Evolutionary conservation across 2,888 invertebrate genomes (phyloP), one percentile per base, ranked within the genome.

Genomic region (Sphaerophoria rueppellii): DNA sequence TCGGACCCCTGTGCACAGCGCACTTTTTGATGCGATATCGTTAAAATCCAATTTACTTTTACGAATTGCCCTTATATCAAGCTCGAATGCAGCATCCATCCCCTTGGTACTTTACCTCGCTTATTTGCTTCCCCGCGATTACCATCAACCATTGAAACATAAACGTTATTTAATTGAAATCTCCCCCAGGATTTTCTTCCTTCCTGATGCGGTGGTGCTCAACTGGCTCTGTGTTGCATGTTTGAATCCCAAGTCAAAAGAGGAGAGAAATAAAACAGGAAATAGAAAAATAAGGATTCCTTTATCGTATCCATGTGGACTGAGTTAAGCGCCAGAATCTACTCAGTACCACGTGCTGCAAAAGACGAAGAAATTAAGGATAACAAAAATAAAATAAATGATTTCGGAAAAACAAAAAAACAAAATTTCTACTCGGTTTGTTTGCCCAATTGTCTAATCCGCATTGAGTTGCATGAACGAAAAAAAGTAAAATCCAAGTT

Each of bases 141-240:
- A 76, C 70, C 58, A 55, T 52, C 74, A 70, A 72, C 72, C 83
- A 80, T 80, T 63, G 40, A 32, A 71, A 76, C 76, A 76, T 85
- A 85, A 85, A 80, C 75, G 80, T 85, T 85, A 85, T 85, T 85
- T 85, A 85, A 85, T 85, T 85, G 76, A 85, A 85, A 85, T 61
- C 65, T 70, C 72, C 74, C 50, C 69, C 74, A 35, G 46, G 9
- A 55, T 63, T 57, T 60, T 43, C 11, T 3, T 12, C 3, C 60
- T 5, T 37, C n/a, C 6, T 6, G 7, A 6, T 9, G 37, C 63
- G 37, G 40, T 48, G 32, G 16, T 65, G 16, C 16, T 24, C 24
- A 24, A 24, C 24, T 24, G 32, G 9, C 0, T n/a, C 34, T 11
- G 12, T 55, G 37, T 70, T 73, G 63, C 55, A 71, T 74, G 70